Conservation (phyloP, 2,888 invertebrate species). For the Dicyrtomina minuta region DNA sequence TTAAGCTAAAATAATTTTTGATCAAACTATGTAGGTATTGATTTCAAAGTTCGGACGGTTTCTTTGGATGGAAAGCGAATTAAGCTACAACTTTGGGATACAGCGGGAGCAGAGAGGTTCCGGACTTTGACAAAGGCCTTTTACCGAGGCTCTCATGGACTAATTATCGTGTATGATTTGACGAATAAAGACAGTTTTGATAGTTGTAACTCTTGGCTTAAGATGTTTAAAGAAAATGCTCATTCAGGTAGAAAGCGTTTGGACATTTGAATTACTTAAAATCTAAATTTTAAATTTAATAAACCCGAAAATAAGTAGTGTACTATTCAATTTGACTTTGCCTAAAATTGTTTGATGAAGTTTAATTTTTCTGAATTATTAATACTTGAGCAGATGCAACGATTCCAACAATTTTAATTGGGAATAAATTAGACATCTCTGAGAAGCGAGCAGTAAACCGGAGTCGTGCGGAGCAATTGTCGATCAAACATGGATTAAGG, state of each 20-base stretch:
- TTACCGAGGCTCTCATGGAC: conserved; percentile 42
- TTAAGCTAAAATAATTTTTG: too few relatives aligned
- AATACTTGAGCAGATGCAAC: neutral
- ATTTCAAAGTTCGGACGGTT: conserved; percentile 44
- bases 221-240: conserved; percentile 27
- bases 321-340: too few relatives aligned
- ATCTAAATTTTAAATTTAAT: too few relatives aligned
- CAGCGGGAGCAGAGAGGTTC: conserved; percentile 44
- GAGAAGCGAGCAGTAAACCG: conserved; percentile 24
- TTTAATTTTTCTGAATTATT: neutral
- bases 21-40: too few relatives aligned
- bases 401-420: conserved; percentile 35
- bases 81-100: conserved; percentile 48
- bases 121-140: conserved; percentile 39
- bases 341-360: too few relatives aligned
- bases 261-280: too few relatives aligned
- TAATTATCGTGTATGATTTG: conserved; percentile 43
- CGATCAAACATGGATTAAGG: conserved; percentile 30
- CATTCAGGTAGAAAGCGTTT: conserved; percentile 8
- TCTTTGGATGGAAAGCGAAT: conserved; percentile 36
- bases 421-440: conserved; percentile 38
- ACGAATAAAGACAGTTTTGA: conserved; percentile 37
- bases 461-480: conserved; percentile 24
- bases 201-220: conserved; percentile 34
- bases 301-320: too few relatives aligned